Base-by-base conservation (phyloP, 2,888 invertebrate genomes). In the Drosophila hamatofila region DNA sequence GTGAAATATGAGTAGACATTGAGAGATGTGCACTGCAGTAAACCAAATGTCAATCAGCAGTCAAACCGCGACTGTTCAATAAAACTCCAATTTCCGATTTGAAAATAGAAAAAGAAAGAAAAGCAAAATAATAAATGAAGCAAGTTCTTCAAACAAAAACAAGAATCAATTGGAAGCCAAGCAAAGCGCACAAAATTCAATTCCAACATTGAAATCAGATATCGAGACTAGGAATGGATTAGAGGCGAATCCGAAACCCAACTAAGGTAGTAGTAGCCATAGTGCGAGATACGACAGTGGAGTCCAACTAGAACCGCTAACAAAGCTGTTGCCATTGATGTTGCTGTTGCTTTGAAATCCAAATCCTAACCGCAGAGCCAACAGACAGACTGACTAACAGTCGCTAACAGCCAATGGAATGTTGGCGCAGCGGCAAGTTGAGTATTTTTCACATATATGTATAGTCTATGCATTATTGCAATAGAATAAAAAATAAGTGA, bases 11-110 rank as follows among this genome's bases (percentile, higher is more conserved):
- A 83, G 63, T 25, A 21, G 37, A 64, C 23, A 25, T 62, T 49
- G 67, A 42, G 69, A 59, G 59, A 63, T 62, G 35, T 23, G 62
- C 66, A 42, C 18, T 48, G 52, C 52, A 56, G 60, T 70, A 68
- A 72, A 59, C 70, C 66, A 75, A 87, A 85, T 83, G 90, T 88
- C 88, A 85, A 88, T 88, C 88, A 87, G 49, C 81, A 88, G 80
- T 85, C 79, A 77, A 84, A 80, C 84, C 83, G 72, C 80, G 74
- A 72, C 67, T 74, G 55, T 68, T 78, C 74, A 88, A 88, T 73
- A 70, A 81, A 74, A 72, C 75, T 71, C 74, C 80, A 85, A 88
- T 89, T 89, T 86, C 83, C 83, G 75, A 61, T 71, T 37, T 66
- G 18, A 0, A 18, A 30, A 49, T 18, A 48, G 16, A 27, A 72